Evolutionary conservation across 2,113 vertebrate genomes (phyloP).

Genomic region (Mionectes macconnelli): DNA sequence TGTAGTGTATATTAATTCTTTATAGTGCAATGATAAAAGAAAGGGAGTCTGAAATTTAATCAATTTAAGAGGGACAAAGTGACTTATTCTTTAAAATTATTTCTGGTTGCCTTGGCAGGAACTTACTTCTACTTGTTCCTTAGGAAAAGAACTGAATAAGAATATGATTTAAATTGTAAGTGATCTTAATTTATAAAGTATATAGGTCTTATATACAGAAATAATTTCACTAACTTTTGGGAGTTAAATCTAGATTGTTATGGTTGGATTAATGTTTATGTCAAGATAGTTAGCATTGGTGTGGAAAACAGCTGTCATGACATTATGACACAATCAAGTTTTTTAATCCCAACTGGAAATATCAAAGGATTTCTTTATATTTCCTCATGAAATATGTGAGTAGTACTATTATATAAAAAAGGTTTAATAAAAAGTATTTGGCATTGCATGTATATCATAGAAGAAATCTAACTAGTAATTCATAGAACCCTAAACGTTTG

Average conservation of each 20-base stretch:
- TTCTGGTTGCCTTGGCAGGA: neutral
- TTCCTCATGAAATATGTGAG: neutral
- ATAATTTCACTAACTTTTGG: neutral
- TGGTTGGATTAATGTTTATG: neutral
- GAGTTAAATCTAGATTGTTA: neutral
- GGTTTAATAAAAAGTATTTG: neutral
- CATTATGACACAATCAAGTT: neutral
- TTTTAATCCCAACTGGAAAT: neutral
- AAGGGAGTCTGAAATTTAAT: neutral
- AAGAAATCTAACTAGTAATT: neutral
- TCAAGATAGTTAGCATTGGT: neutral
- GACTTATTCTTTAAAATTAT: neutral
- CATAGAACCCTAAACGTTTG: neutral
- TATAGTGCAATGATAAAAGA: neutral
- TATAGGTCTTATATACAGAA: neutral
- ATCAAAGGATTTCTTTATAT: neutral
- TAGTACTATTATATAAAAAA: neutral
- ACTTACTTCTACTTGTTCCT: neutral
- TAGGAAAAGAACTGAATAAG: neutral
- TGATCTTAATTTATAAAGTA: neutral
- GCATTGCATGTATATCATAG: neutral
- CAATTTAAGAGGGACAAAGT: neutral
- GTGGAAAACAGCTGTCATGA: neutral
- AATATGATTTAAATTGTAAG: neutral
- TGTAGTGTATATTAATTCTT: neutral